These are phyloP conservation scores for Lasioglossum vierecki DNA, from an alignment of 2,888 invertebrate genomes.

Conservation along the genomic window DNA sequence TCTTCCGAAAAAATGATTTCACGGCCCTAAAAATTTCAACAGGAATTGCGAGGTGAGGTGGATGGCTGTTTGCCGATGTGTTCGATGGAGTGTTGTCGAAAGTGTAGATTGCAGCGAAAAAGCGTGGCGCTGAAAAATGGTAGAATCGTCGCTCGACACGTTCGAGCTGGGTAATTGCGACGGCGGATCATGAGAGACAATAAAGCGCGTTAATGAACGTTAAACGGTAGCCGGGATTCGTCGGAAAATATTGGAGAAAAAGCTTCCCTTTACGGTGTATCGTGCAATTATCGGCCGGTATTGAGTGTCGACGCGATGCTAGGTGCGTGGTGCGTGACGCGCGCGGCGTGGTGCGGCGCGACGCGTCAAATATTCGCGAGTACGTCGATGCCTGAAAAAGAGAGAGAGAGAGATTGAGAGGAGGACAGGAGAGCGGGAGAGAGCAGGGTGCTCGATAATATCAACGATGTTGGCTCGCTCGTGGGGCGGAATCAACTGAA, in stretches of 20 bases:
- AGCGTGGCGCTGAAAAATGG: constrained; percentile 3
- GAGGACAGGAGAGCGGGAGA: not conserved
- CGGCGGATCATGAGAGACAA: constrained; percentile 47
- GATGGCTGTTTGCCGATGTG: not conserved
- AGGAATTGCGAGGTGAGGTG: not conserved
- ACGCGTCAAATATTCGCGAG: constrained; percentile 67
- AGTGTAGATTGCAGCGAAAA: constrained; percentile 5
- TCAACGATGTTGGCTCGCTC: constrained; percentile 72
- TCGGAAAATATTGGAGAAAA: constrained; percentile 42
- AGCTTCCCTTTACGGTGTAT: constrained; percentile 49
- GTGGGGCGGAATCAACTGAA: constrained; percentile 66
- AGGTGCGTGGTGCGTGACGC: constrained; percentile 34
- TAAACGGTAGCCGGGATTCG: constrained; percentile 40
- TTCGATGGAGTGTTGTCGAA: not conserved
- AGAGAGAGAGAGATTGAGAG: not conserved
- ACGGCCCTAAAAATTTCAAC: not conserved
- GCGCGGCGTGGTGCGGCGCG: constrained; percentile 45
- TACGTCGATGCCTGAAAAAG: constrained; percentile 47
- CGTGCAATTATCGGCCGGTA: constrained; percentile 67
- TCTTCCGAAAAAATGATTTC: too few relatives aligned
- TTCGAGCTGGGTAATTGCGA: constrained; percentile 39
- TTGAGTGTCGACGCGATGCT: constrained; percentile 50
- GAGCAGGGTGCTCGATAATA: constrained; percentile 68
- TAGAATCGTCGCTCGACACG: constrained; percentile 6
- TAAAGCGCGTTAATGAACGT: constrained; percentile 48